phyloP scores from a whole-genome alignment of 1,140 invertebrate genomes.

The Rhagoletis zephyria region DNA sequence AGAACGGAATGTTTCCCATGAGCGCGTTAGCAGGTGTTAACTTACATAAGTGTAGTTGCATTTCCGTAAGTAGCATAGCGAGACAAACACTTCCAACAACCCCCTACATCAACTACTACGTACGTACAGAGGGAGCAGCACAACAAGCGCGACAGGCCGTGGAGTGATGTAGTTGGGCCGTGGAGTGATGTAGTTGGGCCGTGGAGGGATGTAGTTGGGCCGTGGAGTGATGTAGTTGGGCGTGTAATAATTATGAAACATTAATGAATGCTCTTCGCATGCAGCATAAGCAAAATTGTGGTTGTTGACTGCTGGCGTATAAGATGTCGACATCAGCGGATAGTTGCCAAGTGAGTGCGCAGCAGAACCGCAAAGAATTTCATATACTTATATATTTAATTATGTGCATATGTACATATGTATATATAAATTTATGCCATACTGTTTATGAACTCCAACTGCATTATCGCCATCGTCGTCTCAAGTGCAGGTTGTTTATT shows the following conservation, averaged over 20 bases:
- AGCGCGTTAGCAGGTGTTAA: too few relatives aligned
- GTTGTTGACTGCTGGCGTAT: background rate
- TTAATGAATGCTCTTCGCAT: background rate
- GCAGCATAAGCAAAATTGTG: constrained; percentile 2
- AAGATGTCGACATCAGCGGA: background rate
- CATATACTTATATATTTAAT: too few relatives aligned
- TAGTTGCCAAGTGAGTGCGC: background rate
- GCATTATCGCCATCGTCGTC: background rate
- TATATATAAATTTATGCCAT: background rate
- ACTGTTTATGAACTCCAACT: constrained; percentile 30
- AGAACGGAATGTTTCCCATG: too few relatives aligned
- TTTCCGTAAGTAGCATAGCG: constrained; percentile 35
- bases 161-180: background rate
- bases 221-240: background rate
- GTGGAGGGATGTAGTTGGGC: too few relatives aligned
- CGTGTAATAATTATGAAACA: constrained; percentile 44
- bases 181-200: background rate
- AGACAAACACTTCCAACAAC: too few relatives aligned
- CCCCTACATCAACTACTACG: background rate
- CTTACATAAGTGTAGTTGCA: constrained; percentile 17
- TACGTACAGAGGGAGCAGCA: background rate
- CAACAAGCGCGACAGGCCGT: background rate
- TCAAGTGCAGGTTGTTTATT: constrained; percentile 17
- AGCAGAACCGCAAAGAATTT: background rate
- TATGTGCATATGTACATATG: background rate